Evolutionary conservation across 1,140 invertebrate genomes (phyloP).

Genomic region (Drosophila tropicalis): DNA sequence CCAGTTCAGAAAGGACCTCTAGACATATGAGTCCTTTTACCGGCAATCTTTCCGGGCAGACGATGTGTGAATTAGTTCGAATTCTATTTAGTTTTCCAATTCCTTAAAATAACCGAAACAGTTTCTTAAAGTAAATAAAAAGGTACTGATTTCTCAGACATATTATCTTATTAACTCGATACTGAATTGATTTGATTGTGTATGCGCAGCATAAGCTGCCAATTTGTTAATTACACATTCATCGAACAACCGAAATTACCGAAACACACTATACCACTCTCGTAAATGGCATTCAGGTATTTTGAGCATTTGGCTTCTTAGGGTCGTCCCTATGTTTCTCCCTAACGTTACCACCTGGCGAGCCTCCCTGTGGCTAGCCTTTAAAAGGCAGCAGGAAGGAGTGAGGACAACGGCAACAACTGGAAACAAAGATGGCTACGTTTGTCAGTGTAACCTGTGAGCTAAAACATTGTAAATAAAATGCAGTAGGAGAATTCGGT

Average conservation of each 20-base stretch:
- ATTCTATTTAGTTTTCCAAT: too few species aligned
- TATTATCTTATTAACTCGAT: too few species aligned
- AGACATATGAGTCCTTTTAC: too few species aligned
- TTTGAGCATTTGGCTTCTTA: slow-evolving; percentile 57
- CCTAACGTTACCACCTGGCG: slow-evolving; percentile 19
- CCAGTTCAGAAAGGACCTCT: neutral
- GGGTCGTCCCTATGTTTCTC: slow-evolving; percentile 26
- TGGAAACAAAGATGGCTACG: slow-evolving; percentile 15
- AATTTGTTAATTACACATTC: too few species aligned
- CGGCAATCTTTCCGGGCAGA: too few species aligned
- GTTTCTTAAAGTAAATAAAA: too few species aligned
- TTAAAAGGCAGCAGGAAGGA: slow-evolving; percentile 19
- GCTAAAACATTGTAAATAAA: slow-evolving; percentile 77
- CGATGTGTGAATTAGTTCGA: too few species aligned
- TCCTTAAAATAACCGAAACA: too few species aligned
- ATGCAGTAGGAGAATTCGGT: slow-evolving; percentile 45
- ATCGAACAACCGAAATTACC: neutral
- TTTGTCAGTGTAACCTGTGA: slow-evolving; percentile 58
- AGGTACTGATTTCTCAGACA: too few species aligned
- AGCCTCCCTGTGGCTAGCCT: slow-evolving; percentile 38
- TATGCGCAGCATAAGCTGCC: too few species aligned
- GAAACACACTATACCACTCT: slow-evolving; percentile 16
- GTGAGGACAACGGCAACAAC: slow-evolving; percentile 14
- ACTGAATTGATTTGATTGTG: too few species aligned
- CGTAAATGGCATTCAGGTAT: slow-evolving; percentile 21